A percentile compares a stretch with the other conserved stretches of the same genome.
These are phyloP conservation scores for Parapsyche elsis DNA, from an alignment of 1,140 invertebrate genomes.

Conservation along the genomic window DNA sequence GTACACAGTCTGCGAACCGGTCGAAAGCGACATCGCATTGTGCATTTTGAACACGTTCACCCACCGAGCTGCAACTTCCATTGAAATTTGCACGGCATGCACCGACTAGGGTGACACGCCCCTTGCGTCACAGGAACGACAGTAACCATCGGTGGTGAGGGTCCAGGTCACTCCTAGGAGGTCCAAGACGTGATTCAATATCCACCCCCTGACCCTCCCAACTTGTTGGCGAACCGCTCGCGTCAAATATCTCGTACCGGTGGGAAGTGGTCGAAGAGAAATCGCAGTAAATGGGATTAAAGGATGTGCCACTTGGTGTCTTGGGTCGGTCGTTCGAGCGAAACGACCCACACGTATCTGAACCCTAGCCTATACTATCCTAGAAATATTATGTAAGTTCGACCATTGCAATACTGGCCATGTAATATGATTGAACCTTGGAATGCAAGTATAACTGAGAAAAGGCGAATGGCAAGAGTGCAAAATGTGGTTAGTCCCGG, in stretches of 20 bases:
- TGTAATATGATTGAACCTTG: too few species aligned
- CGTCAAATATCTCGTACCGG: neutral
- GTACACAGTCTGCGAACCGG: neutral
- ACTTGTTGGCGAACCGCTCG: neutral
- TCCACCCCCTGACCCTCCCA: slow-evolving; percentile 42
- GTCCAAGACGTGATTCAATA: slow-evolving; percentile 50
- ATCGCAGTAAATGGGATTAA: slow-evolving; percentile 18
- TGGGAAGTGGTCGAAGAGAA: neutral
- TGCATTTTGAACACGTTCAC: neutral
- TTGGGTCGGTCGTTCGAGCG: neutral
- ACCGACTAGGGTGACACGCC: neutral
- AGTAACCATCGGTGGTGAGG: slow-evolving; percentile 4
- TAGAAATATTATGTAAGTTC: neutral
- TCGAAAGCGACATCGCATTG: neutral
- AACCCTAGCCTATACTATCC: neutral
- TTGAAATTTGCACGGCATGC: slow-evolving; percentile 10
- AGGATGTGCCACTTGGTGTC: slow-evolving; percentile 10
- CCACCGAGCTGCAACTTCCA: neutral
- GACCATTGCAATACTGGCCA: neutral
- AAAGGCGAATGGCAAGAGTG: neutral
- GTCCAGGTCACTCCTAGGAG: slow-evolving; percentile 35
- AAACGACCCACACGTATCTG: neutral
- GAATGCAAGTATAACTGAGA: neutral
- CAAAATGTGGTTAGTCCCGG: neutral
- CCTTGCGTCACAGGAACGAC: neutral